Conservation (phyloP, 2,113 vertebrate genomes). For the Centropus bengalensis region DNA sequence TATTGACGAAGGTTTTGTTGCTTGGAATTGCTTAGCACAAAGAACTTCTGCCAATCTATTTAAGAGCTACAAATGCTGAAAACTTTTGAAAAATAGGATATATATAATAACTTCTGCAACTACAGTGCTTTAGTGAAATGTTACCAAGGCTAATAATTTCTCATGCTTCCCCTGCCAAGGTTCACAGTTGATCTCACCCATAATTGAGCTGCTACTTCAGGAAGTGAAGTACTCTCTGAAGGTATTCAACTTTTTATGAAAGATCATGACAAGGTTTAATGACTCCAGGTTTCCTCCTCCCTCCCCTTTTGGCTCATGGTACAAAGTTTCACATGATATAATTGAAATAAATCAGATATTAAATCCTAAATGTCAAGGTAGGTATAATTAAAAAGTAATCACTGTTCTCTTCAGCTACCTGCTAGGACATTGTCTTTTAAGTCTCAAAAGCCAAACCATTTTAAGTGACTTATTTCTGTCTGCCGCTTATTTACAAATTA, state of each 20-base stretch:
- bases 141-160: conserved; percentile 8
- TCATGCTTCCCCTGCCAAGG: not conserved
- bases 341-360: conserved; percentile 41
- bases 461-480: not conserved
- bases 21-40: not conserved
- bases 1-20: not conserved
- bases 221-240: not conserved
- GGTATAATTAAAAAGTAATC: conserved; percentile 28
- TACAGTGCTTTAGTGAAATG: not conserved
- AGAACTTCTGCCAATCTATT: not conserved
- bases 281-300: not conserved
- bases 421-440: not conserved
- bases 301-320: not conserved
- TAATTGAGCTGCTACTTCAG: not conserved
- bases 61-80: not conserved
- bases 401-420: conserved; percentile 1
- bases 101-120: not conserved
- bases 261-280: not conserved
- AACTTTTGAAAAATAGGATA: not conserved
- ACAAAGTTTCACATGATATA: not conserved
- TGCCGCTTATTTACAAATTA: conserved; percentile 34
- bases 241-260: not conserved
- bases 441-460: not conserved
- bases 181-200: not conserved
- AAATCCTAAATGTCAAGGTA: not conserved